These are phyloP conservation scores for Buathra laborator DNA, from an alignment of 2,888 invertebrate species.

Conservation along the genomic window DNA sequence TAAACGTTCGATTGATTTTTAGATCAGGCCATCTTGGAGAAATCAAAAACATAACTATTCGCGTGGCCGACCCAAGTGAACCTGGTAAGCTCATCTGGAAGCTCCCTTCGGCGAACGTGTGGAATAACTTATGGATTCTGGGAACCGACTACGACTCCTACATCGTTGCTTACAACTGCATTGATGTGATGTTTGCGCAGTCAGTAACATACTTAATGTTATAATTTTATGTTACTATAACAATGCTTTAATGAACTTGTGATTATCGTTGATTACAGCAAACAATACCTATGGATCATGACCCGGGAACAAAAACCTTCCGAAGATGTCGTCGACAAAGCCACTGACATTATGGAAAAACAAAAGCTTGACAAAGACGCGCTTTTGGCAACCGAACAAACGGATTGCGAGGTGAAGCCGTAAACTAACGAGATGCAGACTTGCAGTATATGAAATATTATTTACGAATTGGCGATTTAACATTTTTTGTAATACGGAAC, in stretches of 20 bases:
- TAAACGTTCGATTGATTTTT: too few relatives aligned
- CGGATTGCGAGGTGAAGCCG: slow-evolving; percentile 83
- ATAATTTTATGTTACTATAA: background rate
- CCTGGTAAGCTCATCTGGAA: too few relatives aligned
- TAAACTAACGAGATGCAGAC: slow-evolving; percentile 86
- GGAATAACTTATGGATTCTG: too few relatives aligned
- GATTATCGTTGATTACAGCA: slow-evolving; percentile 71
- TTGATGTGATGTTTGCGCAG: too few relatives aligned
- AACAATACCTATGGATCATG: slow-evolving; percentile 88
- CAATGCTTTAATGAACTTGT: background rate
- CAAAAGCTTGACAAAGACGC: background rate
- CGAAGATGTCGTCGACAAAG: slow-evolving; percentile 87
- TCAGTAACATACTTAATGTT: background rate
- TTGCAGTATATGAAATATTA: slow-evolving; percentile 82
- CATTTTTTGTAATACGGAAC: background rate
- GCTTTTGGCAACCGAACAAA: background rate
- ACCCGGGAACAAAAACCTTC: slow-evolving; percentile 88
- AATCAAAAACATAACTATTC: too few relatives aligned
- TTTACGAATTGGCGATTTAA: background rate
- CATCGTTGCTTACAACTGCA: too few relatives aligned
- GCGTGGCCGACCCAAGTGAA: too few relatives aligned
- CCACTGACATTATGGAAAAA: slow-evolving; percentile 87
- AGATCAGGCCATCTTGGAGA: too few relatives aligned
- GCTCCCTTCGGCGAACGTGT: too few relatives aligned
- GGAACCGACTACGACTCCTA: too few relatives aligned